Conservation (phyloP, 2,888 invertebrate species). For the Craniophora ligustri region DNA sequence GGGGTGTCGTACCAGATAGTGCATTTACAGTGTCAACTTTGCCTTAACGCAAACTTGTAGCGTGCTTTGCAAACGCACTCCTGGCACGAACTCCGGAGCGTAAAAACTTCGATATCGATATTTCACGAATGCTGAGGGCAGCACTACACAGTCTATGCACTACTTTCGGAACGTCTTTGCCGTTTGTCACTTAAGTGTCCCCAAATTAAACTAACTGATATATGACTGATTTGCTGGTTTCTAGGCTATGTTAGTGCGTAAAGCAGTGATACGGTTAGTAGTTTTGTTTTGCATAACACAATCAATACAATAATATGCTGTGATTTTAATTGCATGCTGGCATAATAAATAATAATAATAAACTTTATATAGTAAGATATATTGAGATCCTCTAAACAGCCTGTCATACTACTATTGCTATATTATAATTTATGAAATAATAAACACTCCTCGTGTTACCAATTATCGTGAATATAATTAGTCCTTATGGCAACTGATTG, state of each 20-base stretch:
- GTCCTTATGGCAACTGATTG: constrained; percentile 56
- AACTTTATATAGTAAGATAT: too few relatives aligned
- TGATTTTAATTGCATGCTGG: constrained; percentile 24
- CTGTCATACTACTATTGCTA: neutral
- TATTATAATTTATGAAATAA: constrained; percentile 7
- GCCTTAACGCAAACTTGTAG: constrained; percentile 84
- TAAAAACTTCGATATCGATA: constrained; percentile 78
- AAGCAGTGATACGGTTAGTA: constrained; percentile 48
- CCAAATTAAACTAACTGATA: constrained; percentile 47
- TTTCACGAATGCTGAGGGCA: constrained; percentile 64
- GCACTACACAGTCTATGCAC: constrained; percentile 80
- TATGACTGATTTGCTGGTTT: constrained; percentile 30
- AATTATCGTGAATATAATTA: constrained; percentile 50
- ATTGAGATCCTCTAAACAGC: neutral
- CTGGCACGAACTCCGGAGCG: constrained; percentile 98
- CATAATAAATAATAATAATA: too few relatives aligned
- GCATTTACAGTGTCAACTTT: constrained; percentile 97
- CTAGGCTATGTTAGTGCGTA: constrained; percentile 53
- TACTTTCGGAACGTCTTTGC: constrained; percentile 76
- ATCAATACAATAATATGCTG: neutral
- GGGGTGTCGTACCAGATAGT: constrained; percentile 99
- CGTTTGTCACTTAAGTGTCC: constrained; percentile 71
- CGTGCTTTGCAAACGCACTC: constrained; percentile 97
- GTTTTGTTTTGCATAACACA: neutral
- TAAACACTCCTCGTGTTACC: constrained; percentile 21